Base-by-base conservation (phyloP, 1,140 invertebrate species). In the Ooceraea biroi region DNA sequence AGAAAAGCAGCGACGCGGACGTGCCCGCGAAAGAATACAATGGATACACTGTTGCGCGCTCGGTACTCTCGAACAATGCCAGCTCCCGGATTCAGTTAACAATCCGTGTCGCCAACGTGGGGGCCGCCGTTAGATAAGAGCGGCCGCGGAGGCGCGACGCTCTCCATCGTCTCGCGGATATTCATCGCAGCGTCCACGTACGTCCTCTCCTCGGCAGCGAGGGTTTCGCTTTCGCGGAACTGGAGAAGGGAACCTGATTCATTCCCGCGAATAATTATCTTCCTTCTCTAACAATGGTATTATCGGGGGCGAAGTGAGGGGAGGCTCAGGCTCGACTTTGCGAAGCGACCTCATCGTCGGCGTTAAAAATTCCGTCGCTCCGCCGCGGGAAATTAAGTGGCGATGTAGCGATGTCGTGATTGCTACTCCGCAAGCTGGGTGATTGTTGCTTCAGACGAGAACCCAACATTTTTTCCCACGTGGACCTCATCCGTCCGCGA, bases 11-110 rank as follows among this genome's bases (percentile, higher is more conserved):
- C 74, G 78, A 84, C 83, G 36, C 36, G 88, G 78, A 73, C 76
- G 86, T 85, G 82, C 82, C 71, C 55, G 85, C 60, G 73, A 36
- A 7, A 84, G 82, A 91, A 91, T 86, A 91, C 90, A 91, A 91
- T 91, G 82, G 88, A 57, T 72, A n/a, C 88, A 85, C 89, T 88
- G 88, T 91, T 90, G 82, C 85, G 85, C 85, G 76, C 82, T 61
- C 83, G 71, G 72, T 82, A 86, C 77, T 60, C 88, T 85, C 78
- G 69, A 84, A 91, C 91, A 91, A 91, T 91, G 90, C 88, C 72
- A 58, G 77, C 85, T 90, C 86, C 86, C 87, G 86, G 89, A 88
- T 91, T 90, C 86, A 85, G 86, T 89, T 91, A 91, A 91, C 90
- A 91, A 90, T 91, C 89, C 83, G 83, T 85, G 87, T 78, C 82